Evolutionary conservation across 2,113 vertebrate genomes (phyloP).

Genomic region (Gambusia holbrooki): DNA sequence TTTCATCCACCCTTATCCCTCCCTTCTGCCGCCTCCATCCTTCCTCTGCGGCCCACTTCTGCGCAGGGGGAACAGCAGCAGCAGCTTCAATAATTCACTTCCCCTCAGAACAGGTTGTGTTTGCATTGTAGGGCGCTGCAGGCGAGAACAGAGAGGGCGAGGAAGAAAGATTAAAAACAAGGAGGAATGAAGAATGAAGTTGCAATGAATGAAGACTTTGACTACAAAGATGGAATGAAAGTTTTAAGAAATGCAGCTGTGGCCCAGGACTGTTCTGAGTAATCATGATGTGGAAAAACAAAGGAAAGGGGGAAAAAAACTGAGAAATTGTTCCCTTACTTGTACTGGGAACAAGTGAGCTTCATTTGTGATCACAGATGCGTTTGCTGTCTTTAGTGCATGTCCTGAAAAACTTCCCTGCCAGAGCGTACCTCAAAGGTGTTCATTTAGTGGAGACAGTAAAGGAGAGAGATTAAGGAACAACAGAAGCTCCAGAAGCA

Average conservation of each 20-base stretch:
- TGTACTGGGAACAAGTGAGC: conserved; percentile 9
- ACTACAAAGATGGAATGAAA: conserved; percentile 49
- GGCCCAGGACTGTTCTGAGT: conserved; percentile 38
- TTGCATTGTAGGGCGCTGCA: conserved; percentile 74
- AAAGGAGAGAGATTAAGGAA: conserved; percentile 22
- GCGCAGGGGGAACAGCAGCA: conserved; percentile 64
- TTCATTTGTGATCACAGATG: conserved; percentile 15
- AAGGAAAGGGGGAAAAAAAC: conserved; percentile 5
- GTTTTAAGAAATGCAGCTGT: conserved; percentile 16
- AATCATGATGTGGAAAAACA: conserved; percentile 50
- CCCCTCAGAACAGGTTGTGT: conserved; percentile 74
- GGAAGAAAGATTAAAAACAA: conserved; percentile 72
- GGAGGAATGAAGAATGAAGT: conserved; percentile 68
- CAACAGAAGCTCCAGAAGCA: conserved; percentile 29
- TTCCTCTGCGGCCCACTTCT: conserved; percentile 68
- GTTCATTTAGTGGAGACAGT: neutral
- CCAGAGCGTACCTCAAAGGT: conserved; percentile 27
- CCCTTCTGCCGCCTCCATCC: conserved; percentile 43
- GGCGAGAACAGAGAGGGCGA: conserved; percentile 68
- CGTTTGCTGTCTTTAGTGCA: conserved; percentile 1
- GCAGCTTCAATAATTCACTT: conserved; percentile 75
- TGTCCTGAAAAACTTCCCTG: conserved; percentile 14
- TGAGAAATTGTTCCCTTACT: conserved; percentile 1
- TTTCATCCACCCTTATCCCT: conserved; percentile 47
- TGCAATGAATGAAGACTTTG: conserved; percentile 67